Evolutionary conservation across 2,888 invertebrate genomes (phyloP), one percentile per base, ranked within the genome.

Genomic region (Nephrotoma appendiculata): DNA sequence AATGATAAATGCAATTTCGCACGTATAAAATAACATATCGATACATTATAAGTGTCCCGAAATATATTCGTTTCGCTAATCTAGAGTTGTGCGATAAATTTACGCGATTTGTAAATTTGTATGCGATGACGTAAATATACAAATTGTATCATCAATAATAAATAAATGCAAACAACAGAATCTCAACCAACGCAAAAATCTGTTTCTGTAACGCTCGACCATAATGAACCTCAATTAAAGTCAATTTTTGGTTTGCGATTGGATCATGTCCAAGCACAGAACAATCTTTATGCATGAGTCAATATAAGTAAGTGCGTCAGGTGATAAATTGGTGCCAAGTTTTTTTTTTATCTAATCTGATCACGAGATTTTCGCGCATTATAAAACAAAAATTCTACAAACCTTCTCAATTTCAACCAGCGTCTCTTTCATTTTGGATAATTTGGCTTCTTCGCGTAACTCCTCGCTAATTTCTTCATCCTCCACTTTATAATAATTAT

Each of bases 381-480:
- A 52, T 5, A 44, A 9, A 48, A 48, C 3, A 52, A 52, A 57
- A 57, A 57, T 6, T 6, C 9, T 15, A 71, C 91, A 92, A 90
- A 96, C 96, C 93, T 94, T 94, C 92, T 96, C 95, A 89, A 96
- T 95, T 92, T 96, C 95, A 87, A 89, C 90, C 57, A 95, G 92
- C 1, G 93, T 93, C 12, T 90, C 91, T 87, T 90, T 91, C 89
- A 92, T 91, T 88, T 91, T 91, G 43, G 89, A 89, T 88, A 92
- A 87, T 88, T 92, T 92, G 88, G 90, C 90, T 86, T 90, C 89
- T 6, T 45, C 86, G 5, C 48, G 48, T 15, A 86, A 41, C 41
- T 44, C 45, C 15, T 44, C 41, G n/a, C 15, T n/a, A 5, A 52
- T 41, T 6, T 89, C 88, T 86, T 90, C 89, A 89, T 90, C 90